Conservation (phyloP, 2,113 vertebrate species). For the Chaenogobius annularis region DNA sequence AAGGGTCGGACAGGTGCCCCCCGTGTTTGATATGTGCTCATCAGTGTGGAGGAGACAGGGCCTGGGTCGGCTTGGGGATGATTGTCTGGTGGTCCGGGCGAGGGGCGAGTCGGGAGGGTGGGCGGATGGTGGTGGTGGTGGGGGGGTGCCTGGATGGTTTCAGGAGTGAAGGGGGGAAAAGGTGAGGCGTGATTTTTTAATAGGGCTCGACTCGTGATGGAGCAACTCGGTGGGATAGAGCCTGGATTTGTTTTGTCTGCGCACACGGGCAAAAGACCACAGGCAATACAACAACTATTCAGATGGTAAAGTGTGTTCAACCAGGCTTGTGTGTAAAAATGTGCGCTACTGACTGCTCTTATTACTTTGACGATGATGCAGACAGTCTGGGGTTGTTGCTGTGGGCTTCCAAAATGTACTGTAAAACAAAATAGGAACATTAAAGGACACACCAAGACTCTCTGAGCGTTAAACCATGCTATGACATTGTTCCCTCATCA, state of each 20-base stretch:
- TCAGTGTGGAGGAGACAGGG: constrained; percentile 67
- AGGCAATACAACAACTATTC: background rate
- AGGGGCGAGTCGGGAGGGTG: constrained; percentile 33
- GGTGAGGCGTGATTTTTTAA: constrained; percentile 63
- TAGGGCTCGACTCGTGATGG: constrained; percentile 58
- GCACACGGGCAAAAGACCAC: background rate
- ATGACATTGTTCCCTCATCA: no score
- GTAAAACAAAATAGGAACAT: no score
- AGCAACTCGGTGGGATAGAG: constrained; percentile 15
- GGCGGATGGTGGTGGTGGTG: no score
- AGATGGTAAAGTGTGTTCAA: background rate
- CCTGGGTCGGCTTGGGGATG: constrained; percentile 63
- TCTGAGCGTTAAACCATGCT: no score
- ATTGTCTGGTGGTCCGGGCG: constrained; percentile 68
- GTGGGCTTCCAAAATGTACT: no score
- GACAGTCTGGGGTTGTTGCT: background rate
- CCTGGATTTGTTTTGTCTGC: background rate
- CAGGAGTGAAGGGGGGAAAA: constrained; percentile 40
- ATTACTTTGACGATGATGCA: background rate
- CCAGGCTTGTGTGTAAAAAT: background rate
- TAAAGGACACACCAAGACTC: no score
- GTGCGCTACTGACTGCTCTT: background rate
- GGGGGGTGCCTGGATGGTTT: background rate
- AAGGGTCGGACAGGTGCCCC: constrained; percentile 35
- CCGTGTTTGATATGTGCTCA: constrained; percentile 76